Evolutionary conservation across 2,113 vertebrate genomes (phyloP).

Genomic region (Anhinga anhinga): DNA sequence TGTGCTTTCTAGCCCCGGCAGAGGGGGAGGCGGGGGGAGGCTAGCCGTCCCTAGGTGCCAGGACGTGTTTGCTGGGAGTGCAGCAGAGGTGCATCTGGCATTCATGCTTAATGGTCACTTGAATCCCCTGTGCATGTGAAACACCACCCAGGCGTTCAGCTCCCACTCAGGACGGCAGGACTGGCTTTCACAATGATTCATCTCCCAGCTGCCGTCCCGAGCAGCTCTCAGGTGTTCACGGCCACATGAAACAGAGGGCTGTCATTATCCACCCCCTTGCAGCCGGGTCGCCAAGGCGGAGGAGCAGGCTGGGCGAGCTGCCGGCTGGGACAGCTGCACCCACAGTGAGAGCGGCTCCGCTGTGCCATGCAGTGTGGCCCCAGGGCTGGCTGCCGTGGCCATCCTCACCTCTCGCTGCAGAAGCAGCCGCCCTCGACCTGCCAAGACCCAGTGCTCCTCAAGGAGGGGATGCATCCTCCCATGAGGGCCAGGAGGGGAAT

Average conservation of each 20-base stretch:
- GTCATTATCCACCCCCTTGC: not conserved
- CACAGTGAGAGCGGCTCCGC: not conserved
- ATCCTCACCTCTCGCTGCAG: not conserved
- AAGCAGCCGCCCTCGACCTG: fast-evolving
- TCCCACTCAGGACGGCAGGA: not conserved
- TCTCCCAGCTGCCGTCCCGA: not conserved
- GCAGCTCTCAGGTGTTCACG: not conserved
- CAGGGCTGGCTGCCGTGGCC: fast-evolving
- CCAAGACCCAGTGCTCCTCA: not conserved
- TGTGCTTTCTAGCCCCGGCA: fast-evolving
- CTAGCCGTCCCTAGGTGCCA: not conserved
- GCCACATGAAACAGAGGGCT: not conserved
- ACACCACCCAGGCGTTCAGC: not conserved
- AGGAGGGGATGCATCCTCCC: fast-evolving
- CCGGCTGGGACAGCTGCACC: not conserved
- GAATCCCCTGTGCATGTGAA: not conserved
- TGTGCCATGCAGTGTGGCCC: fast-evolving
- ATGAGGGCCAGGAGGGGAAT: fast-evolving
- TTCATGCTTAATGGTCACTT: not conserved
- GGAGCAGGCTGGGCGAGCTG: slow-evolving; percentile 14
- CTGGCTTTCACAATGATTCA: not conserved
- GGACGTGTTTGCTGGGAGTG: fast-evolving
- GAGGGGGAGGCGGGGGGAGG: fast-evolving
- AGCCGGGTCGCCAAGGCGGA: not conserved
- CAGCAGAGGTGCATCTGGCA: fast-evolving